These are phyloP conservation scores for Catharus fuscescens DNA, from an alignment of 2,113 vertebrate species.

Conservation along the genomic window DNA sequence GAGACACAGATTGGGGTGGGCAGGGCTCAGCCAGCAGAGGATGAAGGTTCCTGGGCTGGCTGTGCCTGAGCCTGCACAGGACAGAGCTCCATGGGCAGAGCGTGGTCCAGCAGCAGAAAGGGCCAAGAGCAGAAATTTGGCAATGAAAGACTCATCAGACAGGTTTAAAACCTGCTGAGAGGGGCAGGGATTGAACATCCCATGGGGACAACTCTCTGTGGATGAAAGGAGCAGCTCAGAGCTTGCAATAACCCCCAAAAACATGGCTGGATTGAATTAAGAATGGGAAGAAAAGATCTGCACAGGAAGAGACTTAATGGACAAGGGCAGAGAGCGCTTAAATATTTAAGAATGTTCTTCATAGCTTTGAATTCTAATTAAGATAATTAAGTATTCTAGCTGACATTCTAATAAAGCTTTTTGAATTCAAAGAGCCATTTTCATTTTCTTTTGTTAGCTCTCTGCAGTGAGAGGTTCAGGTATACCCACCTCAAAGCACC, in stretches of 20 bases:
- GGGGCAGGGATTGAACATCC: neutral
- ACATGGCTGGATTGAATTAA: neutral
- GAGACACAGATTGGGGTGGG: neutral
- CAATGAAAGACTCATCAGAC: neutral
- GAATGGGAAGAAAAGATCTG: neutral
- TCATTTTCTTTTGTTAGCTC: neutral
- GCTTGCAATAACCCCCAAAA: neutral
- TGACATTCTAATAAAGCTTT: slow-evolving; percentile 28
- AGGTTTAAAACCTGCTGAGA: neutral
- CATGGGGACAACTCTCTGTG: neutral
- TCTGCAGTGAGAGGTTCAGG: neutral
- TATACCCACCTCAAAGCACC: neutral
- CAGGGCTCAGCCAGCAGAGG: neutral
- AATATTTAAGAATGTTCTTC: slow-evolving; percentile 46
- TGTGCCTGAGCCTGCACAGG: neutral
- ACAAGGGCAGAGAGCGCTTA: neutral
- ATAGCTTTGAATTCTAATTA: slow-evolving; percentile 25
- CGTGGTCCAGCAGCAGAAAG: neutral
- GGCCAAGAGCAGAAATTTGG: neutral
- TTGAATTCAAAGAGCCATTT: slow-evolving; percentile 11
- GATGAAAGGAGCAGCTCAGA: neutral
- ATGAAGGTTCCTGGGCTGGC: neutral
- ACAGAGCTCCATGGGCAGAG: rapidly evolving
- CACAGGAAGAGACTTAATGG: neutral
- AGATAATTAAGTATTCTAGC: slow-evolving; percentile 35